These are phyloP conservation scores for Marmota flaviventris DNA, from an alignment of 2,113 vertebrate species.

Conservation along the genomic window DNA sequence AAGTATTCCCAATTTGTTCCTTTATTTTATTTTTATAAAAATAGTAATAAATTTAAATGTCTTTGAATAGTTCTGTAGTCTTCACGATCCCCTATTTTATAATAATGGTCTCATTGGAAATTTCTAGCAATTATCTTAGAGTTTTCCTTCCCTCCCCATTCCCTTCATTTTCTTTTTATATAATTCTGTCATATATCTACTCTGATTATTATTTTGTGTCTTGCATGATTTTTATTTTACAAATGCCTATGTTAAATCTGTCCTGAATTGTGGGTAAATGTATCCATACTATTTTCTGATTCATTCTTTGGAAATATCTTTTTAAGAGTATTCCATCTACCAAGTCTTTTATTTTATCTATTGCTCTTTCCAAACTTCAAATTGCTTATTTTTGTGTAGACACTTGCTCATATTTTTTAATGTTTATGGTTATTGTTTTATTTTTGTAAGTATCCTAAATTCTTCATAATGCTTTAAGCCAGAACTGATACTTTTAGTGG, in stretches of 20 bases:
- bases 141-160: background rate
- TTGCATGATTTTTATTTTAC: background rate
- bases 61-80: background rate
- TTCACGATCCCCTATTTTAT: background rate
- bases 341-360: background rate
- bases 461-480: background rate
- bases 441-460: background rate
- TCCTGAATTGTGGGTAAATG: background rate
- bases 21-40: background rate
- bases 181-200: background rate
- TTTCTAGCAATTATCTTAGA: conserved; percentile 15
- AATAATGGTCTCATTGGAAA: background rate
- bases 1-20: background rate
- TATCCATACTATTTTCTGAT: background rate
- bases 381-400: background rate
- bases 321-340: background rate
- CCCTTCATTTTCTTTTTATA: background rate
- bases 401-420: background rate
- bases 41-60: background rate
- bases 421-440: background rate
- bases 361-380: background rate
- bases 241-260: background rate
- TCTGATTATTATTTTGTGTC: background rate
- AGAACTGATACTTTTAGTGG: background rate
- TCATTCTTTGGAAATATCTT: background rate